These are phyloP conservation scores for Lepus europaeus DNA, from an alignment of 2,113 vertebrate species.

Conservation along the genomic window DNA sequence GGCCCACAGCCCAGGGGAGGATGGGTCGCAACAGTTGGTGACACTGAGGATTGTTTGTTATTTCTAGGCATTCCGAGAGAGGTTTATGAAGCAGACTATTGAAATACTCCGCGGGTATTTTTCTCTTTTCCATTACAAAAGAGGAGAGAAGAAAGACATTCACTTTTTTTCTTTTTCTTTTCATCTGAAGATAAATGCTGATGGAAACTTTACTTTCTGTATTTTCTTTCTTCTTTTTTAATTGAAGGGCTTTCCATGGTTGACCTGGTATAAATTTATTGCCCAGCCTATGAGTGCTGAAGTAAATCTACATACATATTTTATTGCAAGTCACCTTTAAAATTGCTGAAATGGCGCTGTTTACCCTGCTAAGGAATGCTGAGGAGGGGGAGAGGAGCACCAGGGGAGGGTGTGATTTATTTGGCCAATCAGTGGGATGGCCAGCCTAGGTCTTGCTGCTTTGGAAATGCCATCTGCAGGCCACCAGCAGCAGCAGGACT, in stretches of 20 bases:
- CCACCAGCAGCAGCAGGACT: neutral
- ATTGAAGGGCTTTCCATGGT: constrained; percentile 53
- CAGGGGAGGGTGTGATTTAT: constrained; percentile 26
- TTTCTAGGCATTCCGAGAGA: constrained; percentile 7
- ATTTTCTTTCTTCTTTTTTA: constrained; percentile 66
- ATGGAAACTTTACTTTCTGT: neutral
- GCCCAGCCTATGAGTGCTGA: constrained; percentile 57
- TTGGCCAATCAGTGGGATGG: neutral
- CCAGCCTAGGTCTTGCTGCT: neutral
- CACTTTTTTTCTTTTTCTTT: neutral
- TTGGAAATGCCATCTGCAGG: neutral
- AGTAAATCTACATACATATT: constrained; percentile 72
- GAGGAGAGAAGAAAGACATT: constrained; percentile 4
- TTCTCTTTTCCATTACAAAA: constrained; percentile 19
- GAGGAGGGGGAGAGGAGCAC: neutral
- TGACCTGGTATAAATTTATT: constrained; percentile 74
- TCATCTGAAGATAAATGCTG: neutral
- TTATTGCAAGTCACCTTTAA: constrained; percentile 78
- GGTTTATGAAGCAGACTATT: constrained; percentile 29
- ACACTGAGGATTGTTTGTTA: neutral
- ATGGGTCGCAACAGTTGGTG: neutral
- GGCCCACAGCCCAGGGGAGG: neutral
- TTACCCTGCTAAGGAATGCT: neutral
- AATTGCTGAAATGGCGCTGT: constrained; percentile 49
- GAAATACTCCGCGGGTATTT: neutral